Conservation (phyloP, 2,797 vertebrate species). For the Geotrypetes seraphini region DNA sequence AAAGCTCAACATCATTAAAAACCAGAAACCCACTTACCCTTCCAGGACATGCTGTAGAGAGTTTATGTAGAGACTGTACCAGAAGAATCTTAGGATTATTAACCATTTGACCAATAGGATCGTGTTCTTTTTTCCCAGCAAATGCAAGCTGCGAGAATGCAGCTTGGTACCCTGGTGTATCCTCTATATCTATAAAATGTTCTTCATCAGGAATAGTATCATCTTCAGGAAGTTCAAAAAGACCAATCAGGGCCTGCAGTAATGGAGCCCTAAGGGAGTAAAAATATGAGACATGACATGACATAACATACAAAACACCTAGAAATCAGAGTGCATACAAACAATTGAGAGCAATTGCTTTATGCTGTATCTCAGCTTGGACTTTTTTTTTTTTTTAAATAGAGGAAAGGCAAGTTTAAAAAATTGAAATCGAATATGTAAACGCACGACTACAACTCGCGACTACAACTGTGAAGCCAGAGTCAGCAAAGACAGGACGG, state of each 20-base stretch:
- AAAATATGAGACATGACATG: not conserved
- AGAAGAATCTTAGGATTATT: slow-evolving; percentile 88
- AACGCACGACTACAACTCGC: too few relatives aligned
- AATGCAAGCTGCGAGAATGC: slow-evolving; percentile 97
- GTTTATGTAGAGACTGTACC: slow-evolving; percentile 91
- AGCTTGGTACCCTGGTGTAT: slow-evolving; percentile 92
- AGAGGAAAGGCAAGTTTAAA: too few relatives aligned
- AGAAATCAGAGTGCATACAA: too few relatives aligned
- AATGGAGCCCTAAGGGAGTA: slow-evolving; percentile 68
- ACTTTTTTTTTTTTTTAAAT: too few relatives aligned
- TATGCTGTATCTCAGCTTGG: too few relatives aligned
- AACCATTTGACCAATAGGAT: slow-evolving; percentile 87
- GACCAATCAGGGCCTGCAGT: slow-evolving; percentile 89
- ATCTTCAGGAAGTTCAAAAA: slow-evolving; percentile 94
- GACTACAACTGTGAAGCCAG: too few relatives aligned
- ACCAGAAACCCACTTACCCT: slow-evolving; percentile 64
- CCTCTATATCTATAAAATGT: slow-evolving; percentile 96
- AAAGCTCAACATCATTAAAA: too few relatives aligned
- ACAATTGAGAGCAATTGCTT: too few relatives aligned
- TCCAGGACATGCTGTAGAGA: slow-evolving; percentile 90
- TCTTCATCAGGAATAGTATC: slow-evolving; percentile 94
- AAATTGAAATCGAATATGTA: too few relatives aligned
- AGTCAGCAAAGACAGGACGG: too few relatives aligned
- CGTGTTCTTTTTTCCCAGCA: slow-evolving; percentile 89
- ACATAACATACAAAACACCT: not conserved